A percentile compares a stretch with the other conserved stretches of the same genome.
phyloP scores from a whole-genome alignment of 2,113 vertebrate genomes.

The Pithys albifrons region DNA sequence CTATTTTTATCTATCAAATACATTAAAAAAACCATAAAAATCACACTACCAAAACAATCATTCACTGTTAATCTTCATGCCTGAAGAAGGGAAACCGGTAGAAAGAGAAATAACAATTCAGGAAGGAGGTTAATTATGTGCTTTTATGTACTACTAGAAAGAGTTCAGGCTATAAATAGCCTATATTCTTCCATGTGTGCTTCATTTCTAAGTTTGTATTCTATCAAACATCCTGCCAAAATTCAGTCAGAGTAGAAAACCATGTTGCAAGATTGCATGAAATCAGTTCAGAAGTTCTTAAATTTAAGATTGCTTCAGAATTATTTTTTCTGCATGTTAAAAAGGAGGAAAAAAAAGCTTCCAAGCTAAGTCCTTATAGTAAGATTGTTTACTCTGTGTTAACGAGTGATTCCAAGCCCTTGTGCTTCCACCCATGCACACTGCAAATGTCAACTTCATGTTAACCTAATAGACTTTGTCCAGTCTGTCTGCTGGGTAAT shows the following conservation, averaged over 20 bases:
- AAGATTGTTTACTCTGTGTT: background rate
- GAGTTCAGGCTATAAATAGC: background rate
- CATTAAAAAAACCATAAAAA: background rate
- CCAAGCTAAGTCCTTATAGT: background rate
- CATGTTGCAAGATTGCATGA: background rate
- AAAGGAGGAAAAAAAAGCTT: no score
- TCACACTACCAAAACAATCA: background rate
- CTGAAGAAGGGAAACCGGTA: background rate
- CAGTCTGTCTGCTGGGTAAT: background rate
- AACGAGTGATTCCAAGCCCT: background rate
- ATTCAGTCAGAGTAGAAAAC: background rate
- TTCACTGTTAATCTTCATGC: background rate
- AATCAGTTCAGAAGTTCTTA: slow-evolving; percentile 9
- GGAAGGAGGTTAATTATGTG: background rate
- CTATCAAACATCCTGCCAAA: background rate
- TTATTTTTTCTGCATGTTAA: background rate
- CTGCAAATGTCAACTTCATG: slow-evolving; percentile 3
- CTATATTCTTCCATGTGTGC: background rate
- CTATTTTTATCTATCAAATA: background rate
- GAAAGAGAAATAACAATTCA: background rate
- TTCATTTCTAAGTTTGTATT: background rate
- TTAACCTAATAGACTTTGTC: slow-evolving; percentile 17
- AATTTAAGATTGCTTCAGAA: background rate
- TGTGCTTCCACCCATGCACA: background rate
- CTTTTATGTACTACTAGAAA: background rate